Base-by-base conservation (phyloP, 2,113 vertebrate genomes). In the Cisticola juncidis region DNA sequence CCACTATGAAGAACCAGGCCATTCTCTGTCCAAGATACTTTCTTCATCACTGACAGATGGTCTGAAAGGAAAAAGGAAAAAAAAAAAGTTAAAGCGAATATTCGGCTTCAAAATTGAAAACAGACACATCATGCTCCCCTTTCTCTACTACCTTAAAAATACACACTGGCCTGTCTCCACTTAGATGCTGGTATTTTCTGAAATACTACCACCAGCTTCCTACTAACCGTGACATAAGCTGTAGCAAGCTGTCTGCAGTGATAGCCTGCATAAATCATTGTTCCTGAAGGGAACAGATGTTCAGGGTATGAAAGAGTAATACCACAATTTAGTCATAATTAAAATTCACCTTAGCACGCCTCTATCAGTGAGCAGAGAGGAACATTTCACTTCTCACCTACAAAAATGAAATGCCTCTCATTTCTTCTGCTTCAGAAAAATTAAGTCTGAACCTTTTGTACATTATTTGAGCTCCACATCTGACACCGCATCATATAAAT, bases 291-390 rank as follows among this genome's bases (percentile, higher is more conserved):
- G 98, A 99, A 98, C 98, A 99, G 98, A 98, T 99, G 98, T 98
- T 98, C 97, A 96, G 98, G 97, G 97, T 98, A 98, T 98, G 98
- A 98, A 98, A 98, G 98, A 98, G 97, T 98, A 98, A 98, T 99
- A 98, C 98, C 97, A 98, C 98, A 98, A 98, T 99, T 99, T 98
- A 99, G 98, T 98, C 98, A 98, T 98, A 98, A 99, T 99, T 99
- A 99, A 99, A 98, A 99, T 98, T 98, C 98, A 98, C 98, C 97
- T 98, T 98, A 98, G 98, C 98, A 96, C 95, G 97, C 97, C 96
- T 98, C 98, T 97, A 97, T 97, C 97, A 97, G 97, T 87, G 97
- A 98, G 98, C 98, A 97, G 95, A 95, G 95, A 95, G 95, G 95
- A 97, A 95, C 93, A 94, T 98, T 98, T 96, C 96, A 92, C 90